Percentiles rank a stretch among this genome's conserved stretches.
Conservation (phyloP, 2,113 vertebrate species). For the Phrynocephalus versicolor region DNA sequence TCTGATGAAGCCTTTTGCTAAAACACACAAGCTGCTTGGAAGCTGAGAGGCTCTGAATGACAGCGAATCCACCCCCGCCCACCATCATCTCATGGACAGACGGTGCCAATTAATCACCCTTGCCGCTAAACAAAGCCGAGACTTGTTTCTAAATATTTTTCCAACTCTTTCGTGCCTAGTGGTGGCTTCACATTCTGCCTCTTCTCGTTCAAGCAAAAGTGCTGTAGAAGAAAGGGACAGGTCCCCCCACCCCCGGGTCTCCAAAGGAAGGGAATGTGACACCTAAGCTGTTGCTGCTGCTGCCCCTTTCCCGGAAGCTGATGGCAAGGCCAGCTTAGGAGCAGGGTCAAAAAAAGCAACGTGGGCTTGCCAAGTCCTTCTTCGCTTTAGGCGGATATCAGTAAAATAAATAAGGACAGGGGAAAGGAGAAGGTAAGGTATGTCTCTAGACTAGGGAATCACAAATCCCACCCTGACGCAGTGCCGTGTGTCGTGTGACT, state of each 20-base stretch:
- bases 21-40: background rate
- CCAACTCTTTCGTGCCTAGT: background rate
- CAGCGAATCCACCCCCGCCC: background rate
- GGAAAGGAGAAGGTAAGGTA: background rate
- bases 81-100: background rate
- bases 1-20: background rate
- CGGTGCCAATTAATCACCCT: constrained; percentile 4
- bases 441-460: background rate
- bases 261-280: background rate
- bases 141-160: constrained; percentile 15
- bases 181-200: background rate
- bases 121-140: background rate
- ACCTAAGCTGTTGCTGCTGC: background rate
- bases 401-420: too few species aligned
- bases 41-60: background rate
- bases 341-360: too few species aligned
- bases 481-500: background rate
- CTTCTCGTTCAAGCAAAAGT: background rate
- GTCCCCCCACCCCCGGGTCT: background rate
- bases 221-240: background rate
- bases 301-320: background rate
- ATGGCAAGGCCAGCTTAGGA: background rate
- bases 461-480: background rate
- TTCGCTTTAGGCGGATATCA: too few species aligned
- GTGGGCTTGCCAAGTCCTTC: background rate